phyloP scores from a whole-genome alignment of 1,140 invertebrate genomes.

The Drosophila parvula region DNA sequence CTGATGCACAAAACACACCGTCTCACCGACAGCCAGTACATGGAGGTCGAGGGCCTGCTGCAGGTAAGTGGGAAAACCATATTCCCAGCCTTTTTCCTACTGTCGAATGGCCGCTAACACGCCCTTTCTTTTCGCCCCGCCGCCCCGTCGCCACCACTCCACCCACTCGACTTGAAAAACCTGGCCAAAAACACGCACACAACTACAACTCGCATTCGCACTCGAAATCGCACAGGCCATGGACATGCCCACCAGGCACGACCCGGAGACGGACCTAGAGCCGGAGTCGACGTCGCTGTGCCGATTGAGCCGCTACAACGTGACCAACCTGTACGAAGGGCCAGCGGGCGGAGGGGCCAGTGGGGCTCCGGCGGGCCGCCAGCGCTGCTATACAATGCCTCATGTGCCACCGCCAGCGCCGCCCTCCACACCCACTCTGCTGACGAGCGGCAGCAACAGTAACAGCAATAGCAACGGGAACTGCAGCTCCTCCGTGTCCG shows the following conservation, averaged over 20 bases:
- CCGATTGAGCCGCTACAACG: conserved; percentile 72
- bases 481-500: conserved; percentile 38
- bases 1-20: conserved; percentile 65
- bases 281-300: conserved; percentile 58
- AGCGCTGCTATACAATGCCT: conserved; percentile 81
- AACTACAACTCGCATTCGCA: conserved; percentile 14
- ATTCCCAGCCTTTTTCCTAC: background rate
- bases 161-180: conserved; percentile 67
- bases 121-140: conserved; percentile 56
- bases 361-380: conserved; percentile 47
- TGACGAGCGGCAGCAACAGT: conserved; percentile 58
- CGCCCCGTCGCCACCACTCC: conserved; percentile 45
- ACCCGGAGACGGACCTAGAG: conserved; percentile 58
- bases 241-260: conserved; percentile 75
- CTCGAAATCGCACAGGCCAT: conserved; percentile 53
- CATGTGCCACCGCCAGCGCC: conserved; percentile 78
- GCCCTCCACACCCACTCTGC: conserved; percentile 78
- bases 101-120: conserved; percentile 37
- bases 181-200: conserved; percentile 49
- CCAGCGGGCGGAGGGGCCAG: conserved; percentile 27
- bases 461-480: conserved; percentile 47
- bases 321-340: conserved; percentile 66
- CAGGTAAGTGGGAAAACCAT: conserved; percentile 45
- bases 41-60: conserved; percentile 70
- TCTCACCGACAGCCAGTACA: conserved; percentile 75